Percentiles rank a stretch among this genome's conserved stretches.
Conservation (phyloP, 2,113 vertebrate genomes). For the Rallus limicola region DNA sequence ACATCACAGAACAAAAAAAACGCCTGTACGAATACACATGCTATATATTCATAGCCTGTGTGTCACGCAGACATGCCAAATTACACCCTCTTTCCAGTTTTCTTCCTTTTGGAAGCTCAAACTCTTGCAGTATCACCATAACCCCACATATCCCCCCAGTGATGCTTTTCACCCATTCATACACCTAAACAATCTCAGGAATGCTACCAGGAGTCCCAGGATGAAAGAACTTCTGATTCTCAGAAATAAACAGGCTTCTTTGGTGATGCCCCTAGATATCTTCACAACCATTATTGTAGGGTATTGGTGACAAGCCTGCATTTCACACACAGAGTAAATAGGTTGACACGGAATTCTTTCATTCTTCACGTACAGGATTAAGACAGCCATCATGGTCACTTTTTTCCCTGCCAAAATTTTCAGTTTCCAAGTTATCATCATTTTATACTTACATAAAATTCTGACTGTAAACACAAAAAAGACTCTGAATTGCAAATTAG, state of each 20-base stretch:
- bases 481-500: background rate
- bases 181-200: background rate
- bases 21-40: no score
- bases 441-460: background rate
- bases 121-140: background rate
- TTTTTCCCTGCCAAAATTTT: background rate
- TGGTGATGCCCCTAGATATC: background rate
- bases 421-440: background rate
- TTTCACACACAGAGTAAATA: background rate
- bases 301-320: background rate
- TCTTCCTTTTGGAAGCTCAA: background rate
- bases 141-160: background rate
- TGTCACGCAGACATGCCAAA: background rate
- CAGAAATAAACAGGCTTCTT: background rate
- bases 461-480: background rate
- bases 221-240: background rate
- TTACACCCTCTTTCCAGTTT: background rate
- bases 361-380: background rate
- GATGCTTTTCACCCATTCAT: background rate
- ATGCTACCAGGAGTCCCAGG: background rate
- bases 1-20: background rate
- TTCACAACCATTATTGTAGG: background rate
- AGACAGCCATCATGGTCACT: background rate
- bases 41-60: background rate
- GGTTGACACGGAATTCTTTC: background rate